These are phyloP conservation scores for Parnassius smintheus DNA, from an alignment of 2,888 invertebrate species.

Conservation along the genomic window DNA sequence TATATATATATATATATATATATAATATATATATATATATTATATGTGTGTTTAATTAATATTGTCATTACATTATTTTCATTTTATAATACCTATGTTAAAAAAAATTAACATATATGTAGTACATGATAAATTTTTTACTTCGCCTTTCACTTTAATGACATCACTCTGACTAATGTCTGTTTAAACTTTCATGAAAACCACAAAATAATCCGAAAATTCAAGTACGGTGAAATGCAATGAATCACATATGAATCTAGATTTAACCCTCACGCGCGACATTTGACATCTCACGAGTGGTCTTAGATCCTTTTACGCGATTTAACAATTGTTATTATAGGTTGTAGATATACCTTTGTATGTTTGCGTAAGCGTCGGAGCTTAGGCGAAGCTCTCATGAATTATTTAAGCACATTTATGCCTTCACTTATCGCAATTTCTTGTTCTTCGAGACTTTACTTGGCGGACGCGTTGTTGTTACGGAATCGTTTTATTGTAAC, in stretches of 20 bases:
- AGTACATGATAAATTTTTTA: background rate
- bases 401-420: conserved; percentile 63
- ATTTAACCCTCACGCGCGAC: conserved; percentile 54
- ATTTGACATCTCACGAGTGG: conserved; percentile 57
- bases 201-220: conserved; percentile 27
- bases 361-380: conserved; percentile 37
- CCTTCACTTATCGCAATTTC: conserved; percentile 50
- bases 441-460: conserved; percentile 42
- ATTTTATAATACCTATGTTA: too few relatives aligned
- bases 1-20: too few relatives aligned
- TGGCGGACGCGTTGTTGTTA: conserved; percentile 35
- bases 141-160: conserved; percentile 6
- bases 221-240: conserved; percentile 32
- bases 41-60: too few relatives aligned
- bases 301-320: conserved; percentile 48
- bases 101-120: too few relatives aligned
- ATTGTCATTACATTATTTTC: too few relatives aligned
- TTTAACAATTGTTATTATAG: conserved; percentile 58
- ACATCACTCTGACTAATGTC: conserved; percentile 13
- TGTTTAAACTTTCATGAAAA: conserved; percentile 1
- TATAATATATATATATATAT: too few relatives aligned
- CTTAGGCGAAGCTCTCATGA: conserved; percentile 66
- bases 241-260: conserved; percentile 47
- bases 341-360: conserved; percentile 31
- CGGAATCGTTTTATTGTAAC: conserved; percentile 39